Conservation (phyloP, 2,888 invertebrate species). For the Colostygia pectinataria region DNA sequence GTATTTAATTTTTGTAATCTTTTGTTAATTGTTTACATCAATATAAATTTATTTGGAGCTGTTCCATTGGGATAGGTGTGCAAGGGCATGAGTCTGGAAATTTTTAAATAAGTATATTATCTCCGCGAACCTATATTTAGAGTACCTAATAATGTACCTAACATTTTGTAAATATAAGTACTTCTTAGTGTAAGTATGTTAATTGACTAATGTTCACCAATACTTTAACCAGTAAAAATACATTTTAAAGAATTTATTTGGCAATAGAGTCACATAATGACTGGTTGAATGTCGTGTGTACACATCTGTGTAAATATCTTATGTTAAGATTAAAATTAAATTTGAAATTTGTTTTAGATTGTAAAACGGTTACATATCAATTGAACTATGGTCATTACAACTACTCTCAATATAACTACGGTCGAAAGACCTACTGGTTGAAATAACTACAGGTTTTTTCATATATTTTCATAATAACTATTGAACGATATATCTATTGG, state of each 20-base stretch:
- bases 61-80: background rate
- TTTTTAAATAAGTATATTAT: background rate
- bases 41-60: no score
- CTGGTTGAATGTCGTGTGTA: background rate
- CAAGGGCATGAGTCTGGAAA: background rate
- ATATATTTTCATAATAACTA: no score
- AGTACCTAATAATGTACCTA: background rate
- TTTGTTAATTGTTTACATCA: no score
- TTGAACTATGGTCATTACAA: no score
- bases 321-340: conserved; percentile 15
- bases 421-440: no score
- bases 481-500: no score
- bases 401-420: no score
- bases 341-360: conserved; percentile 11
- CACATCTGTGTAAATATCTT: conserved; percentile 22
- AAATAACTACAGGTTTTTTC: no score
- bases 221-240: background rate
- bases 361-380: no score
- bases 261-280: background rate
- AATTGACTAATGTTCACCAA: conserved; percentile 5
- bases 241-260: background rate
- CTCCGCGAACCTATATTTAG: conserved; percentile 14
- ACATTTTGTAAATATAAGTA: conserved; percentile 22
- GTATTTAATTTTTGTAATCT: no score
- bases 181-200: background rate